Evolutionary conservation across 2,113 vertebrate species (phyloP), one percentile per base, ranked within the genome.

Genomic region (Hypocryptadius cinnamomeus): DNA sequence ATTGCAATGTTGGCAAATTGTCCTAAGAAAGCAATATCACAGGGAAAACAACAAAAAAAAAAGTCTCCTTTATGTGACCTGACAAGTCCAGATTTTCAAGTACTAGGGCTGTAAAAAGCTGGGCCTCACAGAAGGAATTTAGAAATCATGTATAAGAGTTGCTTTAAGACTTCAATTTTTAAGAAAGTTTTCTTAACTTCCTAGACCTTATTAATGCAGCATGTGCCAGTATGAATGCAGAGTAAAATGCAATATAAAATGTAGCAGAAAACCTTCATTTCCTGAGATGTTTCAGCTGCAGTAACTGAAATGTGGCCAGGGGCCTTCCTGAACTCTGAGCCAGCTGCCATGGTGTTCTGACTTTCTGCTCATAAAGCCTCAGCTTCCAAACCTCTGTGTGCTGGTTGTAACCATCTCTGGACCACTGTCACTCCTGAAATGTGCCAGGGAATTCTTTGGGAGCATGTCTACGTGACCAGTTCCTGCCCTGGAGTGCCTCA

Each of bases 391-490:
- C 28, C 11, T 85, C 30, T 61, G n/a, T 31, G 45, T 61, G 28
- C 37, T 56, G 10, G 8, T 13, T 18, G 28, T 28, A 80, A 40
- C 12, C 2, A 8, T 27, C 18, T 42, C 44, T 64, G 23, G 15
- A 33, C 11, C 30, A 45, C n/a, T 28, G 19, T 65, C 4, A 2
- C 37, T 40, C n/a, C 35, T 82, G 70, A 81, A 35, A 16, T 15
- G 10, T 27, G 25, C 35, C 50, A 51, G 31, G 54, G 28, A 73
- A 51, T 79, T 81, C 31, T 44, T 8, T 81, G 42, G 63, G 16
- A 78, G 10, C 6, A 3, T 11, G 11, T 25, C 27, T 10, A 5
- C 2, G 1, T 24, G 35, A 17, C 23, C 37, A 57, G 0, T 21
- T 66, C 39, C 71, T 72, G 23, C 33, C 10, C 24, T 6, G 10